A percentile compares a stretch with the other conserved stretches of the same genome.
Conservation (phyloP, 2,113 vertebrate species). For the Tautogolabrus adspersus region DNA sequence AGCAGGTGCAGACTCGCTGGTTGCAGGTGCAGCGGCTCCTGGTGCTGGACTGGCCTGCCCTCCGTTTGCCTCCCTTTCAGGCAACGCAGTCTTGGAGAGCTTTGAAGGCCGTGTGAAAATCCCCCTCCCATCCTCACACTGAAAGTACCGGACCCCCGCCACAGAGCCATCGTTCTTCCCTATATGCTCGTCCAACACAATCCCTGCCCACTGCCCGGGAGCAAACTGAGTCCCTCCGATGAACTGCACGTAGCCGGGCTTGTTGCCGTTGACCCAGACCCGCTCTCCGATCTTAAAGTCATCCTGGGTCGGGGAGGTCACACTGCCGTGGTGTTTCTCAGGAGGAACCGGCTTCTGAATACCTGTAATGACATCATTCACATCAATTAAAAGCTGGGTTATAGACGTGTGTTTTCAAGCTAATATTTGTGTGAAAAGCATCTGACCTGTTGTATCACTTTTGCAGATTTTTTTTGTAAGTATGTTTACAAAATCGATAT, state of each 20-base stretch:
- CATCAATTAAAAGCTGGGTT: neutral
- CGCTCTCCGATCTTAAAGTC: slow-evolving; percentile 92
- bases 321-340: slow-evolving; percentile 66
- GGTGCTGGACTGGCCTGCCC: slow-evolving; percentile 75
- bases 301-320: slow-evolving; percentile 80
- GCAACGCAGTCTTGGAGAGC: slow-evolving; percentile 80
- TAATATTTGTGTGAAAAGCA: too few relatives aligned
- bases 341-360: slow-evolving; percentile 81
- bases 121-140: slow-evolving; percentile 91
- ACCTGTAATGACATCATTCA: slow-evolving; percentile 62
- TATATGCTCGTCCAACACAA: slow-evolving; percentile 92
- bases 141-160: slow-evolving; percentile 93
- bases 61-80: slow-evolving; percentile 89
- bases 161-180: slow-evolving; percentile 97
- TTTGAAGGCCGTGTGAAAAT: slow-evolving; percentile 97
- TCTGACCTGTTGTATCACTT: too few relatives aligned
- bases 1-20: slow-evolving; percentile 8
- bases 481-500: too few relatives aligned
- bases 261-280: slow-evolving; percentile 97
- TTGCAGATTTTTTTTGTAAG: too few relatives aligned
- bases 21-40: slow-evolving; percentile 18
- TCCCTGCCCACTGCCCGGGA: slow-evolving; percentile 96
- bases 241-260: slow-evolving; percentile 94
- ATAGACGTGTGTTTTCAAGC: too few relatives aligned
- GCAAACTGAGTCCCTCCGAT: slow-evolving; percentile 95